Conservation (phyloP, 35 echinoderm and acorn worm species). For the Diadema setosum region DNA sequence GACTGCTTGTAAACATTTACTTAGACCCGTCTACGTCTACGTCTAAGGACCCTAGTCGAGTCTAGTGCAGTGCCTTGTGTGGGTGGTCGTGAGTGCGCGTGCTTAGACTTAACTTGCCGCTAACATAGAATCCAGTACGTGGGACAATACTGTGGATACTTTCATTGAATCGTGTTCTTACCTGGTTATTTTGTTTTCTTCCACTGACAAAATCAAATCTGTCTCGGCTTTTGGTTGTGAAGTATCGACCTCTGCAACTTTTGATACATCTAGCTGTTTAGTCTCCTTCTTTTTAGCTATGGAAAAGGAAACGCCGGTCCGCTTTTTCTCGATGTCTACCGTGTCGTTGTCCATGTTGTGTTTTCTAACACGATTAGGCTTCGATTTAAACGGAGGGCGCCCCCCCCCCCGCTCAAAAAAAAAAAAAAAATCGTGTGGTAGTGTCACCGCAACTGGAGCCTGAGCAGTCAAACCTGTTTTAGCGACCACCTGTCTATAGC, state of each 20-base stretch:
- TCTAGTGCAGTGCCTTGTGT: not conserved
- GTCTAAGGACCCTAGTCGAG: not conserved
- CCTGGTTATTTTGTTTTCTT: not conserved
- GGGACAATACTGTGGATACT: too few species aligned
- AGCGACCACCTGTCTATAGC: too few species aligned
- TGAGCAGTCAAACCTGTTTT: too few species aligned
- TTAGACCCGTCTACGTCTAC: not conserved
- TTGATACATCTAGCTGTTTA: not conserved
- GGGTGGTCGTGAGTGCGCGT: not conserved
- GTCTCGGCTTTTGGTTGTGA: not conserved
- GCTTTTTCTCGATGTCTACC: not conserved
- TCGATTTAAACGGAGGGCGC: too few species aligned
- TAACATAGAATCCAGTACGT: too few species aligned
- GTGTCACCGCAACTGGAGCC: too few species aligned
- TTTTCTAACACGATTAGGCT: too few species aligned
- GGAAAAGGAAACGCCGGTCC: not conserved
- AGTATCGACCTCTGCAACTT: not conserved
- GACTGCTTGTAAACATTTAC: not conserved
- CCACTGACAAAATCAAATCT: not conserved
- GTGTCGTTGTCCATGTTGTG: not conserved
- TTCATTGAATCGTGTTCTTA: not conserved
- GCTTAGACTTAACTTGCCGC: too few species aligned
- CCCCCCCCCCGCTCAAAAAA: too few species aligned
- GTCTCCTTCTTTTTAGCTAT: not conserved
- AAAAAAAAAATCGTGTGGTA: too few species aligned